Conservation (phyloP, 2,888 invertebrate genomes). For the Nematopogon swammerdamellus region DNA sequence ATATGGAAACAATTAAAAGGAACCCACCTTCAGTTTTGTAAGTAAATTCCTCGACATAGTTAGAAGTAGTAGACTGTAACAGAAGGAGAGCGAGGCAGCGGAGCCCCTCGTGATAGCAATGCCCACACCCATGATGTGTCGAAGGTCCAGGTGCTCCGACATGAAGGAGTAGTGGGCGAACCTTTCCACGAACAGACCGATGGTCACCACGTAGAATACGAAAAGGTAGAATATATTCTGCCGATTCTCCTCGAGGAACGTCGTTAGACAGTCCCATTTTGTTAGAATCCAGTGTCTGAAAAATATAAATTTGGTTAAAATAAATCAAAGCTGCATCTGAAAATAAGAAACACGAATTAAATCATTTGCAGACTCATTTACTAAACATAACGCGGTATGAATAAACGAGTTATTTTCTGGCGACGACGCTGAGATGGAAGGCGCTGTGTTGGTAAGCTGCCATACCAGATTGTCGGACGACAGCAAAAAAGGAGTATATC, state of each 20-base stretch:
- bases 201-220: conserved; percentile 91
- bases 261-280: conserved; percentile 84
- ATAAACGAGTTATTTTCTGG: no score
- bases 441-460: no score
- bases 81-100: conserved; percentile 91
- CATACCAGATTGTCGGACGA: no score
- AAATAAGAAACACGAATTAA: neutral
- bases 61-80: conserved; percentile 84
- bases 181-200: conserved; percentile 89
- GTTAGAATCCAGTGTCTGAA: conserved; percentile 66
- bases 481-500: no score
- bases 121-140: conserved; percentile 96
- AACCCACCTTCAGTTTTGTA: conserved; percentile 78
- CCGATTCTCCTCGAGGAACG: conserved; percentile 92
- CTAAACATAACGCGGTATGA: no score
- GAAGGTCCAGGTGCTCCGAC: conserved; percentile 91
- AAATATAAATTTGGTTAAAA: no score
- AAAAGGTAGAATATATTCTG: conserved; percentile 95
- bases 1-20: no score
- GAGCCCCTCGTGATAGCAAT: conserved; percentile 94
- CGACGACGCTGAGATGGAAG: no score
- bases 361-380: no score
- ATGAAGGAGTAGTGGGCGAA: conserved; percentile 96
- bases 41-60: conserved; percentile 92
- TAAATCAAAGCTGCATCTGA: neutral